Evolutionary conservation across 2,888 invertebrate genomes (phyloP), one percentile per base, ranked within the genome.

Genomic region (Oegoconia quadripuncta): DNA sequence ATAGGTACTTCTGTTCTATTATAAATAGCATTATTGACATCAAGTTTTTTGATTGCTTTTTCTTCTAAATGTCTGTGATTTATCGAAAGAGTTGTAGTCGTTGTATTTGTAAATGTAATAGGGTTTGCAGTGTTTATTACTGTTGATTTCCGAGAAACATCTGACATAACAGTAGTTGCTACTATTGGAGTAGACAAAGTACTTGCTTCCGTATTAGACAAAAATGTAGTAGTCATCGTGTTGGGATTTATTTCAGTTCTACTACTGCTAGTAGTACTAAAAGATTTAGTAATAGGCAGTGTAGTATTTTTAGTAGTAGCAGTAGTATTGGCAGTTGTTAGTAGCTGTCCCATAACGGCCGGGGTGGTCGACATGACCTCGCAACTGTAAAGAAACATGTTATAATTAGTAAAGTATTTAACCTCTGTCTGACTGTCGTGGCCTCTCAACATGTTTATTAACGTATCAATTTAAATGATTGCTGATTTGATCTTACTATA

Each of bases 361-460:
- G 72, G 59, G 46, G 71, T 64, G 31, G 73, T 61, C 37, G 70
- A 57, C 66, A 77, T 74, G 74, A 59, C 59, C 61, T 80, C 75
- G 63, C 86, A 87, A 66, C 84, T 86, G 84, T 12, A 80, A 84
- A 58, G 22, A 48, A 52, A 52, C 37, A 44, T 15, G 1, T 20
- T 36, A 25, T 15, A 26, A 27, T 23, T 6, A 6, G 8, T 18
- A 27, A 15, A 1, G 3, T 7, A 23, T 23, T 23, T 3, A 23
- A 23, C 23, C 23, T n/a, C n/a, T n/a, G n/a, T n/a, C n/a, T n/a
- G n/a, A n/a, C n/a, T n/a, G n/a, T n/a, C n/a, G n/a, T n/a, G n/a
- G n/a, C n/a, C n/a, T n/a, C n/a, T n/a, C n/a, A n/a, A n/a, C n/a
- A n/a, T n/a, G n/a, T n/a, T n/a, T n/a, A n/a, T n/a, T n/a, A n/a